Evolutionary conservation across 2,113 vertebrate species (phyloP).

Genomic region (Tragelaphus imberbis): DNA sequence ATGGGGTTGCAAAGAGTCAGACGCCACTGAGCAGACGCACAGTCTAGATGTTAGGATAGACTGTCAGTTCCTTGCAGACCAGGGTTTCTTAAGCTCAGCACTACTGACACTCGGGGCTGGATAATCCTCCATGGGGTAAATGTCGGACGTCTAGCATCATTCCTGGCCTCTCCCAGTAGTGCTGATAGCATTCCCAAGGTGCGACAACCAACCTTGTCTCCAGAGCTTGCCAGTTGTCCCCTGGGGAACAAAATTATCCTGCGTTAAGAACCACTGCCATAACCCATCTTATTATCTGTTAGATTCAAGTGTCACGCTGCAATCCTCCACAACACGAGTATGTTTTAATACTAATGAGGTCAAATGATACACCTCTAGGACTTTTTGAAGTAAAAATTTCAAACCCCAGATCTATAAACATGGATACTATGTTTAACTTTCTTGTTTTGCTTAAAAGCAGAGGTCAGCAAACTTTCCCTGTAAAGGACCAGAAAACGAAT

Average conservation of each 20-base stretch:
- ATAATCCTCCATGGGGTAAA: background rate
- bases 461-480: background rate
- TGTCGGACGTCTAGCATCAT: fast-evolving
- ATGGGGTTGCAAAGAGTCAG: background rate
- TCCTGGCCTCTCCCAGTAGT: background rate
- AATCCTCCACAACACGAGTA: background rate
- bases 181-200: background rate
- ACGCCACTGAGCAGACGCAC: background rate
- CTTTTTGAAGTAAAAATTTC: background rate
- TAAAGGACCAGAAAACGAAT: constrained; percentile 10
- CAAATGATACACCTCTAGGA: too few species aligned
- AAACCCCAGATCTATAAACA: background rate
- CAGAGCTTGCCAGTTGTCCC: background rate
- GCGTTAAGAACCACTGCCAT: background rate
- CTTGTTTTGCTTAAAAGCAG: constrained; percentile 1
- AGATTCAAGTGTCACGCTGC: background rate
- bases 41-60: background rate
- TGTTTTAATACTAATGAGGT: background rate
- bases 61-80: background rate
- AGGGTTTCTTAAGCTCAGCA: background rate
- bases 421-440: background rate
- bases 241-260: background rate
- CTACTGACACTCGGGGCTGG: background rate
- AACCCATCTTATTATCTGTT: background rate
- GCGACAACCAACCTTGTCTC: background rate